Evolutionary conservation across 2,113 vertebrate species (phyloP).

Genomic region (Colistium nudipinnis): DNA sequence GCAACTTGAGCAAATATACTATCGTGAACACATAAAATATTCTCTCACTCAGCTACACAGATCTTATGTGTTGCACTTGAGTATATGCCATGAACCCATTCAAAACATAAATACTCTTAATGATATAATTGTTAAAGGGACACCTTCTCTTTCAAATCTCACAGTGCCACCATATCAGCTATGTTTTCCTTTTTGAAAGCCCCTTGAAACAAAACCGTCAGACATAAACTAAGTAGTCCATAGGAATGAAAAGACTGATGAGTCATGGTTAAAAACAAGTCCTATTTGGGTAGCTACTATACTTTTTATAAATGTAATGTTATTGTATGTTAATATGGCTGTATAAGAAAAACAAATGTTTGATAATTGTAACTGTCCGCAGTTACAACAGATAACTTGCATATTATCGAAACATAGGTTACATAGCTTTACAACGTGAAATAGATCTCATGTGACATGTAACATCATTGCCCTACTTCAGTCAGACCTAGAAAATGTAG

Average conservation of each 20-base stretch:
- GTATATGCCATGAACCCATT: too few relatives aligned
- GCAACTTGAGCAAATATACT: too few relatives aligned
- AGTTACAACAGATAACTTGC: not conserved
- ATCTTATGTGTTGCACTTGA: too few relatives aligned
- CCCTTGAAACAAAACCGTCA: not conserved
- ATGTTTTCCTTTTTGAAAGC: not conserved
- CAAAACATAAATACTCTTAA: too few relatives aligned
- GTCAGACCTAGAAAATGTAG: slow-evolving; percentile 29
- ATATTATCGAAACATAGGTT: not conserved
- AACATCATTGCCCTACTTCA: slow-evolving; percentile 59
- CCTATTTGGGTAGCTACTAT: not conserved
- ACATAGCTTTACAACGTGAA: slow-evolving; percentile 1
- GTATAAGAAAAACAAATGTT: not conserved
- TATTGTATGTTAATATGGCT: not conserved
- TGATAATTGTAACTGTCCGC: not conserved
- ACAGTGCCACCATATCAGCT: not conserved
- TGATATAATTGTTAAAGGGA: too few relatives aligned
- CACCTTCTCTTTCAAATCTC: too few relatives aligned
- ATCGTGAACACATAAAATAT: too few relatives aligned
- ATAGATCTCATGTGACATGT: slow-evolving; percentile 34
- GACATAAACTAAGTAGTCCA: not conserved
- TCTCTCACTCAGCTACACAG: too few relatives aligned
- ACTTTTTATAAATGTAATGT: too few relatives aligned
- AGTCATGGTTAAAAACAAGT: not conserved
- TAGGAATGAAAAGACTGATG: not conserved